These are phyloP conservation scores for Cancer borealis DNA, from an alignment of 2,888 invertebrate genomes.

Conservation along the genomic window DNA sequence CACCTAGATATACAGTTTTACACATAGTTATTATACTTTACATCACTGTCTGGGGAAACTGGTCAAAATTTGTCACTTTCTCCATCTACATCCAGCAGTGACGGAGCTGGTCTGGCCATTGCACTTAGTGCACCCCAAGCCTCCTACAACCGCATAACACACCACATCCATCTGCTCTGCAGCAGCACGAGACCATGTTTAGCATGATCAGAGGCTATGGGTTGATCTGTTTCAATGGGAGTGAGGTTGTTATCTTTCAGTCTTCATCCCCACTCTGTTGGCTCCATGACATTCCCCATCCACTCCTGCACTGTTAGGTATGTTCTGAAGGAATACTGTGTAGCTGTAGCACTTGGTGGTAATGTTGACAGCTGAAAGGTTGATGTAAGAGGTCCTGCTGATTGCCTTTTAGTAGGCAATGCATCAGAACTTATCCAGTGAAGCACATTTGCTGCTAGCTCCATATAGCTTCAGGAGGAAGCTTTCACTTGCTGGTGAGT, in stretches of 20 bases:
- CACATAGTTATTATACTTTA: slow-evolving; percentile 39
- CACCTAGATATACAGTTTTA: slow-evolving; percentile 3
- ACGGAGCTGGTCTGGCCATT: slow-evolving; percentile 52
- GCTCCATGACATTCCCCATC: slow-evolving; percentile 53
- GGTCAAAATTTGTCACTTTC: slow-evolving; percentile 34
- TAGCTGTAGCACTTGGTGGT: slow-evolving; percentile 56
- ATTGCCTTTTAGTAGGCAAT: slow-evolving; percentile 41
- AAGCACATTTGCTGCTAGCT: slow-evolving; percentile 62
- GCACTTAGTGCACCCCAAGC: slow-evolving; percentile 41
- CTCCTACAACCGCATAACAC: not conserved
- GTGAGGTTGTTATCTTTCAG: slow-evolving; percentile 50
- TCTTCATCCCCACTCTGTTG: slow-evolving; percentile 58
- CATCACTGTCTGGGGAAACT: slow-evolving; percentile 49
- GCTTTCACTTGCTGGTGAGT: slow-evolving; percentile 55
- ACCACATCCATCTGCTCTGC: slow-evolving; percentile 32
- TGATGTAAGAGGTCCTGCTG: slow-evolving; percentile 47
- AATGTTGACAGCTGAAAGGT: slow-evolving; percentile 57
- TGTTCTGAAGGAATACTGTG: slow-evolving; percentile 57
- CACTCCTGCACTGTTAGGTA: slow-evolving; percentile 56
- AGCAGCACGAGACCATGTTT: slow-evolving; percentile 51
- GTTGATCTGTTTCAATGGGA: slow-evolving; percentile 56
- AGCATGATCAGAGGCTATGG: slow-evolving; percentile 52
- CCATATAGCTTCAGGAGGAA: slow-evolving; percentile 56
- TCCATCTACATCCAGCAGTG: slow-evolving; percentile 56
- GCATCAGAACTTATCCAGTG: slow-evolving; percentile 56